Evolutionary conservation across 1,140 invertebrate species (phyloP).

Genomic region (Drosophila tsacasi): DNA sequence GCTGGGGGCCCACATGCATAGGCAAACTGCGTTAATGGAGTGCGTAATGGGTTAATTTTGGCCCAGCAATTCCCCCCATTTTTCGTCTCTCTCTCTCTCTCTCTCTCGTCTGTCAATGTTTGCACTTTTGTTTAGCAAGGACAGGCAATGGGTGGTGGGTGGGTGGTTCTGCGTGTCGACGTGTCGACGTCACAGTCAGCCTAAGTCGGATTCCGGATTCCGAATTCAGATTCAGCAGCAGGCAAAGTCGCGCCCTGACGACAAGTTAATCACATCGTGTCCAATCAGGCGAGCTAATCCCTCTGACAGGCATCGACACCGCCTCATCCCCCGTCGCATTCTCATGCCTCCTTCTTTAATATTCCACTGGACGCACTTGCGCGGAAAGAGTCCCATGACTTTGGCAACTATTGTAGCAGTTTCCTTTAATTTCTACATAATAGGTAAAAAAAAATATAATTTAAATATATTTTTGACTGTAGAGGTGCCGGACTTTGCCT

Average conservation of each 20-base stretch:
- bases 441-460: no score
- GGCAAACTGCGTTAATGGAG: slow-evolving; percentile 72
- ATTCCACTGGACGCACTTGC: not conserved
- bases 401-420: not conserved
- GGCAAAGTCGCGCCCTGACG: slow-evolving; percentile 46
- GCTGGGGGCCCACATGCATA: slow-evolving; percentile 66
- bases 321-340: not conserved
- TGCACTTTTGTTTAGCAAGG: slow-evolving; percentile 55
- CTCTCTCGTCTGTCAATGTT: slow-evolving; percentile 43
- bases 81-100: not conserved
- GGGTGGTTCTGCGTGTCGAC: slow-evolving; percentile 22
- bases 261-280: slow-evolving; percentile 82
- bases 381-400: not conserved
- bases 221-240: slow-evolving; percentile 30
- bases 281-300: slow-evolving; percentile 78
- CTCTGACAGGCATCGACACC: slow-evolving; percentile 43
- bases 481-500: no score
- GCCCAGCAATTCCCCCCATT: slow-evolving; percentile 19
- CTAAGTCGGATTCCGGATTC: slow-evolving; percentile 12
- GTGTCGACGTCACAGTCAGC: slow-evolving; percentile 50
- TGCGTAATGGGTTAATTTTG: slow-evolving; percentile 82
- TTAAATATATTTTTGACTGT: no score
- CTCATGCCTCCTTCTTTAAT: slow-evolving; percentile 21
- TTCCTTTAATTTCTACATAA: not conserved
- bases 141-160: slow-evolving; percentile 8